Evolutionary conservation across 2,888 invertebrate genomes (phyloP).

Genomic region (Tortrix viridana): DNA sequence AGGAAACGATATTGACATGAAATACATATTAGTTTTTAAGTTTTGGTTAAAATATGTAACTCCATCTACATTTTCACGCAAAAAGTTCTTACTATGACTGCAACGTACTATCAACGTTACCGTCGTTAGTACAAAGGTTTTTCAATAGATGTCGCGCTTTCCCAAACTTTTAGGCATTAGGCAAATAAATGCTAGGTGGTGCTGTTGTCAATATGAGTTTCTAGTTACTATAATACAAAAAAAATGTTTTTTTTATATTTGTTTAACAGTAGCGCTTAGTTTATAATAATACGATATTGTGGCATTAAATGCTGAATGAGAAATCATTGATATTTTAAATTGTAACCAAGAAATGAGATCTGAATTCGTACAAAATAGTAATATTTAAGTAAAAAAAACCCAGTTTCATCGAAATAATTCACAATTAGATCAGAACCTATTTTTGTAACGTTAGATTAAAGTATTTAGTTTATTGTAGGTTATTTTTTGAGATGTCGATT

Average conservation of each 20-base stretch:
- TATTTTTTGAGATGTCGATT: not conserved
- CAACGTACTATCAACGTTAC: not conserved
- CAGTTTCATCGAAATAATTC: not conserved
- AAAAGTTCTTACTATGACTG: not conserved
- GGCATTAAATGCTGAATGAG: too few relatives aligned
- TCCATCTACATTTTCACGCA: not conserved
- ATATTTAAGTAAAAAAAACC: not conserved
- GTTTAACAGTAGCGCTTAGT: too few relatives aligned
- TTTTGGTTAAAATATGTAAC: too few relatives aligned
- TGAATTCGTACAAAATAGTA: not conserved
- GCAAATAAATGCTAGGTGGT: not conserved
- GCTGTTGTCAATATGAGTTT: not conserved
- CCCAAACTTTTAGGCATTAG: constrained; percentile 2
- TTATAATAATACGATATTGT: too few relatives aligned
- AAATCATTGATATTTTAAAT: too few relatives aligned
- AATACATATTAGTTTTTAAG: too few relatives aligned
- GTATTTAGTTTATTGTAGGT: constrained; percentile 1
- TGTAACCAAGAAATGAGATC: not conserved
- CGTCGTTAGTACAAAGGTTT: not conserved
- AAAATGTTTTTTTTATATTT: too few relatives aligned
- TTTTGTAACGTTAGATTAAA: not conserved
- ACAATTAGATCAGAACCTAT: too few relatives aligned
- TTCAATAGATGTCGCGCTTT: constrained; percentile 20
- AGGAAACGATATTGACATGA: too few relatives aligned
- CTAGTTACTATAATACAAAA: too few relatives aligned